phyloP scores from a whole-genome alignment of 1,140 invertebrate genomes.

The Drosophila rufa region DNA sequence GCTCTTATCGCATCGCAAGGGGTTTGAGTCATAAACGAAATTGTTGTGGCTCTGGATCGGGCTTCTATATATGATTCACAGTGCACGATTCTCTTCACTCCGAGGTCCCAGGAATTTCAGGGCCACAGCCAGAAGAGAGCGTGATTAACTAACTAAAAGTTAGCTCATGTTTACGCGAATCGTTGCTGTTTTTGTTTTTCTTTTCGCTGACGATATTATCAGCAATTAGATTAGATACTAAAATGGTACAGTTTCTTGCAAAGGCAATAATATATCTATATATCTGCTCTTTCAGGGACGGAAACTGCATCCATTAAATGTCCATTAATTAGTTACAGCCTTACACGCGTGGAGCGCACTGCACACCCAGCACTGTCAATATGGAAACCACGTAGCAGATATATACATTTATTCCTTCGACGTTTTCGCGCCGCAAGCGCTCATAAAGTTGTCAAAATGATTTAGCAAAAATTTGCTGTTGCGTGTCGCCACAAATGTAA shows the following conservation, averaged over 20 bases:
- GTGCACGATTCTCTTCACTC: conserved; percentile 1
- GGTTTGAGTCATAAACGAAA: conserved; percentile 37
- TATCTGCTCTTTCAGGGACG: background rate
- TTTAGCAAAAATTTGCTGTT: conserved; percentile 57
- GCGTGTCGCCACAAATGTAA: conserved; percentile 68
- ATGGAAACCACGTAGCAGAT: conserved; percentile 12
- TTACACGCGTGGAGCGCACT: conserved; percentile 21
- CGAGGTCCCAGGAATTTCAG: conserved; percentile 10
- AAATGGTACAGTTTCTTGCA: conserved; percentile 1
- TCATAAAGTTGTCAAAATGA: conserved; percentile 68
- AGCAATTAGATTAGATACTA: conserved; percentile 36
- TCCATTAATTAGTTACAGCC: conserved; percentile 31
- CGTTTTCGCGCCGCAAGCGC: conserved; percentile 27
- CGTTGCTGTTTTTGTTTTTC: conserved; percentile 15
- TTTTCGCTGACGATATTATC: conserved; percentile 28
- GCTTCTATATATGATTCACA: conserved; percentile 15
- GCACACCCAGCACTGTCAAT: conserved; percentile 21
- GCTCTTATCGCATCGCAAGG: conserved; percentile 10
- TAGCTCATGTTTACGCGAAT: conserved; percentile 23
- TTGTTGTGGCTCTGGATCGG: conserved; percentile 12
- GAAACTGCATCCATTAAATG: conserved; percentile 24
- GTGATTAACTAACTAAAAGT: conserved; percentile 25
- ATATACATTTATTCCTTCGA: conserved; percentile 22
- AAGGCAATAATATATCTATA: background rate
- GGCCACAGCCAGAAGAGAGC: background rate